phyloP scores from a whole-genome alignment of 2,113 vertebrate species.

The Neotoma lepida region DNA sequence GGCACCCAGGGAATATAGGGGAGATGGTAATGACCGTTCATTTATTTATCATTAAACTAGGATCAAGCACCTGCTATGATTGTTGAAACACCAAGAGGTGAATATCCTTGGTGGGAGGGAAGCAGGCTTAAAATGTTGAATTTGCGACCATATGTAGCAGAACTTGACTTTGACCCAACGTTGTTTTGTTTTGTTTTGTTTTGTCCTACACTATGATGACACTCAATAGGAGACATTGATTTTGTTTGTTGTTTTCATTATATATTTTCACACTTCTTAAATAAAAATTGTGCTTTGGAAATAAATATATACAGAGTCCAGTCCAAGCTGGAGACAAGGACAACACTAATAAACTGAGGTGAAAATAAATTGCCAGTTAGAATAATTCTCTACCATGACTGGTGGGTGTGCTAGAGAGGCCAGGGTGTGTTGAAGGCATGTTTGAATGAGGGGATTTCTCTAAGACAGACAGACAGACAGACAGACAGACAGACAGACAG shows the following conservation, averaged over 20 bases:
- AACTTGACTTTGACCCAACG: not conserved
- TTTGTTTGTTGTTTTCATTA: not conserved
- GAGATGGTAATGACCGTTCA: not conserved
- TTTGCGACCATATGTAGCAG: not conserved
- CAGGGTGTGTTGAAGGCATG: not conserved
- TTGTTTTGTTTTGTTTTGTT: not conserved
- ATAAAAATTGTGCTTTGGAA: not conserved
- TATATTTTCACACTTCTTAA: not conserved
- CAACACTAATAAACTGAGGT: not conserved
- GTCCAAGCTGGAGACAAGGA: not conserved
- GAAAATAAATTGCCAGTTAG: not conserved
- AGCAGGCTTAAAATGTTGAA: not conserved
- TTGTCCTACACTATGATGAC: not conserved
- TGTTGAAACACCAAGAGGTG: not conserved
- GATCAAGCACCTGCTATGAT: not conserved
- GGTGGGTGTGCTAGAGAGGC: not conserved
- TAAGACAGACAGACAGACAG: not conserved
- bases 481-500: not conserved
- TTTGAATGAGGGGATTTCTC: not conserved
- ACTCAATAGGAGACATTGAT: not conserved
- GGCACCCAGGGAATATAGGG: not conserved
- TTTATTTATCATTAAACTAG: not conserved
- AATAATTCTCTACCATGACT: not conserved
- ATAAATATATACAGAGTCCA: not conserved
- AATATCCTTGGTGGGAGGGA: not conserved